phyloP scores from a whole-genome alignment of 2,888 invertebrate genomes.

The Lysandra bellargus region DNA sequence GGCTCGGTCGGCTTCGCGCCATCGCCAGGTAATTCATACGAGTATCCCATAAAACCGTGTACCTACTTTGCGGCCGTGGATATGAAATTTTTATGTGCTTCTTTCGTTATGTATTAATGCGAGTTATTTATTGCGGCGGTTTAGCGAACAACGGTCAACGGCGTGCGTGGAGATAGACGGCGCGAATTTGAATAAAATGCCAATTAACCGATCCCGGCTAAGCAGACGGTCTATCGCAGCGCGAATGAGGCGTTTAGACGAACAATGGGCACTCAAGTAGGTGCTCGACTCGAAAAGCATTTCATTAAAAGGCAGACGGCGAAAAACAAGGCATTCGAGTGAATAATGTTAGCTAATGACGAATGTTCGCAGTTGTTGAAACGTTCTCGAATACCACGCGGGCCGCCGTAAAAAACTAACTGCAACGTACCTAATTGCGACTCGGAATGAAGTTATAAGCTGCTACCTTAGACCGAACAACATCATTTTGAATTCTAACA shows the following conservation, averaged over 20 bases:
- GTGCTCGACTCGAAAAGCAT: constrained; percentile 46
- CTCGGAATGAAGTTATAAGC: constrained; percentile 63
- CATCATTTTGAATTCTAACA: constrained; percentile 35
- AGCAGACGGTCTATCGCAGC: constrained; percentile 41
- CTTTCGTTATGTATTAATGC: constrained; percentile 30
- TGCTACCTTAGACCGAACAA: constrained; percentile 34
- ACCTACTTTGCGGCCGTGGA: constrained; percentile 44
- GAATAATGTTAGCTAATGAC: constrained; percentile 69
- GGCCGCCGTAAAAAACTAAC: constrained; percentile 51
- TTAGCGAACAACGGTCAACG: constrained; percentile 13
- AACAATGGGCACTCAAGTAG: constrained; percentile 44
- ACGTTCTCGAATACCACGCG: constrained; percentile 56
- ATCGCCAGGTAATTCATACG: constrained; percentile 41
- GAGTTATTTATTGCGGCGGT: constrained; percentile 14
- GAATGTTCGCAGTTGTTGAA: constrained; percentile 65
- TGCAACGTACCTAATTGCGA: constrained; percentile 65
- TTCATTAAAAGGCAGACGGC: constrained; percentile 63
- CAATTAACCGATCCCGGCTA: constrained; percentile 27
- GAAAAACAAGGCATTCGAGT: constrained; percentile 61
- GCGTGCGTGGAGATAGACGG: constrained; percentile 4
- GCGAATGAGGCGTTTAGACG: constrained; percentile 41
- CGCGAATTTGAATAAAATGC: constrained; percentile 25
- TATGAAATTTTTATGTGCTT: constrained; percentile 34
- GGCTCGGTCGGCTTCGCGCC: constrained; percentile 48
- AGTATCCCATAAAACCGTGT: constrained; percentile 20